A percentile compares a stretch with the other conserved stretches of the same genome.
phyloP scores from a whole-genome alignment of 2,797 vertebrate genomes.

The Karalla daura region DNA sequence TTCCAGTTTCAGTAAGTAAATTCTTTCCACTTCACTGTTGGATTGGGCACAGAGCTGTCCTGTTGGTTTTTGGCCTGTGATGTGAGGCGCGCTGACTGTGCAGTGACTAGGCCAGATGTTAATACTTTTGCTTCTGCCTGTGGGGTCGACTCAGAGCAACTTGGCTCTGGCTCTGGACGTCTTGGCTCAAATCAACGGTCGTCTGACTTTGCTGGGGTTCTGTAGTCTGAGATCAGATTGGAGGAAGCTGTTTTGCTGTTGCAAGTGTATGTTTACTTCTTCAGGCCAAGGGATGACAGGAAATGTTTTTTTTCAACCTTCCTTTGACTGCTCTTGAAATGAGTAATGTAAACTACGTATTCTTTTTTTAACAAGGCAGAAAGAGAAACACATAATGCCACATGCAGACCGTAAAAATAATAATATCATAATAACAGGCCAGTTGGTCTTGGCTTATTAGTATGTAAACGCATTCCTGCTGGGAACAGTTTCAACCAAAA shows the following conservation, averaged over 20 bases:
- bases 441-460: slow-evolving; percentile 12
- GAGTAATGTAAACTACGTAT: neutral
- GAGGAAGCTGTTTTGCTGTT: slow-evolving; percentile 4
- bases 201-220: slow-evolving; percentile 53
- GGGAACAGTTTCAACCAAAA: slow-evolving; percentile 14
- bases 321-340: neutral
- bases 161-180: slow-evolving; percentile 57
- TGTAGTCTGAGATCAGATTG: slow-evolving; percentile 24
- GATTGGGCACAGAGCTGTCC: slow-evolving; percentile 47
- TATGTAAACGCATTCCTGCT: slow-evolving; percentile 12
- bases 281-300: neutral
- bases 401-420: slow-evolving; percentile 1
- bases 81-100: slow-evolving; percentile 42
- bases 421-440: neutral
- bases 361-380: slow-evolving; percentile 5
- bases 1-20: slow-evolving; percentile 36
- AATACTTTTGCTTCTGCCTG: slow-evolving; percentile 58
- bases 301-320: slow-evolving; percentile 15
- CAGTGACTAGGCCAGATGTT: slow-evolving; percentile 65
- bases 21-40: slow-evolving; percentile 51
- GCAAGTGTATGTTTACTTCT: slow-evolving; percentile 10
- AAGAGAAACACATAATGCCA: neutral
- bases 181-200: slow-evolving; percentile 43
- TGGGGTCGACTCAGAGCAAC: slow-evolving; percentile 57
- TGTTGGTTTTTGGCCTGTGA: slow-evolving; percentile 44